Percentiles rank a stretch among this genome's conserved stretches.
These are phyloP conservation scores for Semotilus atromaculatus DNA, from an alignment of 2,797 vertebrate species.

Conservation along the genomic window DNA sequence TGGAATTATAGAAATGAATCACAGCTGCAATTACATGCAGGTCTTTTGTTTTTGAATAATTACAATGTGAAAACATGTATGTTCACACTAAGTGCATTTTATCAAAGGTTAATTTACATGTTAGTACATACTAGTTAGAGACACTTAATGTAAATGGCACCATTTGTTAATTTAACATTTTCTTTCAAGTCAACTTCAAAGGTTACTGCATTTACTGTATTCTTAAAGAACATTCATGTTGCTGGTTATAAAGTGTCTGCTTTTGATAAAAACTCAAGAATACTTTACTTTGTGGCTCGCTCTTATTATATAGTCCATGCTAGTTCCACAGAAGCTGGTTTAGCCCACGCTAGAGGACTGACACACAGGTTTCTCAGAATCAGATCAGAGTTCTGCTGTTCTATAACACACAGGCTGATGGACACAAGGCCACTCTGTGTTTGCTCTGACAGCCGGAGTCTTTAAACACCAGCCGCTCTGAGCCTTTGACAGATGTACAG, in stretches of 20 bases:
- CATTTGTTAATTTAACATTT: not conserved
- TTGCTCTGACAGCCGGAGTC: not conserved
- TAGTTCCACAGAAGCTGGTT: not conserved
- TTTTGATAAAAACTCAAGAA: constrained; percentile 5
- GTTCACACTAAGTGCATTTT: not conserved
- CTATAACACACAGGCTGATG: constrained; percentile 23
- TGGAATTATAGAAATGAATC: not conserved
- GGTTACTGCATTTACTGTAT: not conserved
- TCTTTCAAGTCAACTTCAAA: not conserved
- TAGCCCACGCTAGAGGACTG: constrained; percentile 7
- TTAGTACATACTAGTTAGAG: not conserved
- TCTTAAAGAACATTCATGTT: not conserved
- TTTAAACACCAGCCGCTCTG: constrained; percentile 13
- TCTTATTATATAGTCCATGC: not conserved
- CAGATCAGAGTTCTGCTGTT: constrained; percentile 46
- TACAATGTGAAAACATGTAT: not conserved
- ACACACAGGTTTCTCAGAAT: constrained; percentile 53
- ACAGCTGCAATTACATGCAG: not conserved
- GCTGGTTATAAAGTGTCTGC: constrained; percentile 22
- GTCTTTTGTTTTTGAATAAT: not conserved
- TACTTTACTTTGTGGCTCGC: not conserved
- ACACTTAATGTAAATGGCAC: not conserved
- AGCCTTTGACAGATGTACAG: not conserved
- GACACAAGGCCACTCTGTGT: constrained; percentile 33
- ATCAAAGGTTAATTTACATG: not conserved